Conservation (phyloP, 2,113 vertebrate species). For the Sardina pilchardus region DNA sequence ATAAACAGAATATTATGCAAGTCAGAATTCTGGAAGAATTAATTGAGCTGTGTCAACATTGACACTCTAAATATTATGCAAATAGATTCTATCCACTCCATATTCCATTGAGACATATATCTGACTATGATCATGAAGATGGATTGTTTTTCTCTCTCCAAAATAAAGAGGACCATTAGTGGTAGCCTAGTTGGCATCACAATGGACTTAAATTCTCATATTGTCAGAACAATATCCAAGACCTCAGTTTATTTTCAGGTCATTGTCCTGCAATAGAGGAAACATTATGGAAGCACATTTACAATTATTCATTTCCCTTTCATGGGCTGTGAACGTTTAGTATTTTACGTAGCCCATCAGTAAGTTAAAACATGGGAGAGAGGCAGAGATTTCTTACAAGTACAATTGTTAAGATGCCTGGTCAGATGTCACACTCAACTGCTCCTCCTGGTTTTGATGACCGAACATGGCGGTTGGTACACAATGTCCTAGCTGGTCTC, state of each 20-base stretch:
- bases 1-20: too few relatives aligned
- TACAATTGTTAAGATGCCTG: background rate
- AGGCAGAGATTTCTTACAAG: background rate
- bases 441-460: background rate
- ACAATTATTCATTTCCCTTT: too few relatives aligned
- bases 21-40: background rate
- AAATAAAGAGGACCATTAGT: too few relatives aligned
- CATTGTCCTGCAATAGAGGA: too few relatives aligned
- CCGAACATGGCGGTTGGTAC: background rate
- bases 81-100: background rate
- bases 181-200: background rate
- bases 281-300: too few relatives aligned
- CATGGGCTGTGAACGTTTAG: too few relatives aligned
- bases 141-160: background rate
- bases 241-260: too few relatives aligned
- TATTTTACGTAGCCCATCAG: too few relatives aligned
- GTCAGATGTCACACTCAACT: background rate
- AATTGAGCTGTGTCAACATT: background rate
- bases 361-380: too few relatives aligned
- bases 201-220: too few relatives aligned
- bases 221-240: too few relatives aligned
- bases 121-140: background rate
- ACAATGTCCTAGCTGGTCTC: background rate
- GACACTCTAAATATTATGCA: background rate
- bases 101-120: background rate